Base-by-base conservation (phyloP, 1,140 invertebrate species). In the Papilio machaon region DNA sequence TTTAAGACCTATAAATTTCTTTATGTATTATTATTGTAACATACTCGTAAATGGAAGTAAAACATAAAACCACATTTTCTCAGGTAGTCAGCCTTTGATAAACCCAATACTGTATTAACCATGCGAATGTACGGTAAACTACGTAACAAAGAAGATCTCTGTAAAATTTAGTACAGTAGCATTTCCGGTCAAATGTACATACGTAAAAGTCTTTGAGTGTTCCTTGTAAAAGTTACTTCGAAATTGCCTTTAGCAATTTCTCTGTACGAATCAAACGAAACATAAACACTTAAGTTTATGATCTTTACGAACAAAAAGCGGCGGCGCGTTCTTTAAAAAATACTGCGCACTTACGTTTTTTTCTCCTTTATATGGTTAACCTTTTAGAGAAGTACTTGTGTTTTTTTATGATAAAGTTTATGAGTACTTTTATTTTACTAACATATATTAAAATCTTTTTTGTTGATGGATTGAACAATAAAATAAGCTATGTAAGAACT, bases 231-330 rank as follows among this genome's bases (percentile, higher is more conserved):
- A 38, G 64, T 70, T 38, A 35, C 35, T 70, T 70, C 11, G 30
- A 70, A 70, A 70, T 70, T 70, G 30, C 64, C 64, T 70, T 70
- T 70, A 35, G 64, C 64, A 70, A 70, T 70, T 70, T 70, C 64
- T 70, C 64, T 30, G 64, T 70, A 70, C 64, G 30, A 35, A 70
- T 70, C 64, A 70, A 70, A 70, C 64, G 64, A 70, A 70, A 70
- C 64, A 30, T 70, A 70, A 70, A 70, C 64, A 70, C 64, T 70
- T 70, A 70, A 35, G 64, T 70, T 70, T 70, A 70, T 70, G 64
- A 70, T 70, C 64, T 70, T 70, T 70, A 35, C 64, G 35, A 70
- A 70, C 64, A 70, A 70, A 70, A 38, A 70, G 64, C 64, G 64
- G 30, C 64, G 64, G 64, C 64, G 64, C 64, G 30, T 70, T 70